Evolutionary conservation across 2,888 invertebrate species (phyloP).

Genomic region (Hypsopygia costalis): DNA sequence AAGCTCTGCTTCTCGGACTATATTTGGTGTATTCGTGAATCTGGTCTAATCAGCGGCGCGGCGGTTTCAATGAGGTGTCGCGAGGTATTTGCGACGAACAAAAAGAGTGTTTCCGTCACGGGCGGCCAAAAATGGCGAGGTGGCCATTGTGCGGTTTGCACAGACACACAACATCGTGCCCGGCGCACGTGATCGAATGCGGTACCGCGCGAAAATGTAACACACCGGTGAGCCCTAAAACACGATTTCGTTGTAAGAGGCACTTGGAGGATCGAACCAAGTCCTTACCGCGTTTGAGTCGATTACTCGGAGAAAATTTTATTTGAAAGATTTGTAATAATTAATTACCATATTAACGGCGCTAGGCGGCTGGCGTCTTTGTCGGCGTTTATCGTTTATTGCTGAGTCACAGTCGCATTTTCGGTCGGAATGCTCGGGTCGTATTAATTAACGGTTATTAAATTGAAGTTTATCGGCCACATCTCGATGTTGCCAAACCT

Average conservation of each 20-base stretch:
- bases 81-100: slow-evolving; percentile 47
- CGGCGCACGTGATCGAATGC: slow-evolving; percentile 56
- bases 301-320: slow-evolving; percentile 63
- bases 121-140: slow-evolving; percentile 53
- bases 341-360: slow-evolving; percentile 77
- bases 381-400: slow-evolving; percentile 70
- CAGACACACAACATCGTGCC: slow-evolving; percentile 29
- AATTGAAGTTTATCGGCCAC: slow-evolving; percentile 75
- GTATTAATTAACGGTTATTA: slow-evolving; percentile 80
- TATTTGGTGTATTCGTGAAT: slow-evolving; percentile 28
- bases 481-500: slow-evolving; percentile 77
- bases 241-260: slow-evolving; percentile 15
- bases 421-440: slow-evolving; percentile 68
- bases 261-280: slow-evolving; percentile 13
- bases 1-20: slow-evolving; percentile 18
- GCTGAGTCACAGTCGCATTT: slow-evolving; percentile 71
- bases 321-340: slow-evolving; percentile 70
- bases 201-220: slow-evolving; percentile 27
- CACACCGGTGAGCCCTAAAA: slow-evolving; percentile 20
- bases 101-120: slow-evolving; percentile 56
- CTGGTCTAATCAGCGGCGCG: slow-evolving; percentile 33
- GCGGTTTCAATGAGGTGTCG: slow-evolving; percentile 49
- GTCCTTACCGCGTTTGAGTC: slow-evolving; percentile 4
- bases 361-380: slow-evolving; percentile 66
- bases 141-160: slow-evolving; percentile 55